Evolutionary conservation across 2,888 invertebrate genomes (phyloP), one percentile per base, ranked within the genome.

Genomic region (Ophonus ardosiacus): DNA sequence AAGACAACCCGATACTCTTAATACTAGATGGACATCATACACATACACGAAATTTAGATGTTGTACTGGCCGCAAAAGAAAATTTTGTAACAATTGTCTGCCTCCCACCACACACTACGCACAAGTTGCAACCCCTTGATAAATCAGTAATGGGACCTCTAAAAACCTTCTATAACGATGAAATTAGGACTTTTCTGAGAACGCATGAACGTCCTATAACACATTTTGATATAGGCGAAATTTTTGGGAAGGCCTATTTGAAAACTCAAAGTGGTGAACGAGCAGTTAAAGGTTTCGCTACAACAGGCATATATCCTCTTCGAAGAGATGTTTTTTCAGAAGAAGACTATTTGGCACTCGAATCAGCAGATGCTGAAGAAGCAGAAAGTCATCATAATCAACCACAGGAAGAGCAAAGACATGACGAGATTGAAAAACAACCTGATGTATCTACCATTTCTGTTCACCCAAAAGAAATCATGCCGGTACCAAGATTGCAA

Each of bases 221-320:
- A 6, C 84, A 85, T 7, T 86, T 86, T 86, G 21, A 21, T 21
- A 3, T 21, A 21, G 3, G 21, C 21, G 21, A 21, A 21, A 2
- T 21, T 21, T 21, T 21, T 21, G 21, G 21, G 3, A 21, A 21
- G 82, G 87, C 56, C 76, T 87, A 38, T 81, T 63, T 8, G 81
- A 86, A 57, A 79, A 86, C n/a, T n/a, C n/a, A n/a, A n/a, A n/a
- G n/a, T n/a, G n/a, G n/a, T n/a, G n/a, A n/a, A n/a, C n/a, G n/a
- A 31, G 85, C 88, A 61, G 86, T 86, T 21, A 82, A 82, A 84
- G 87, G 86, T 18, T 88, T 88, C 81, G 15, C 86, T 24, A 86
- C 86, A 85, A 81, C 85, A 65, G 5, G 51, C 86, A 86, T 15
- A 87, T 86, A 18, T 3, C 21, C 21, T 21, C 56, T 63, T 15